Evolutionary conservation across 2,888 invertebrate species (phyloP), one percentile per base, ranked within the genome.

Genomic region (Hirtodrosophila confusa): DNA sequence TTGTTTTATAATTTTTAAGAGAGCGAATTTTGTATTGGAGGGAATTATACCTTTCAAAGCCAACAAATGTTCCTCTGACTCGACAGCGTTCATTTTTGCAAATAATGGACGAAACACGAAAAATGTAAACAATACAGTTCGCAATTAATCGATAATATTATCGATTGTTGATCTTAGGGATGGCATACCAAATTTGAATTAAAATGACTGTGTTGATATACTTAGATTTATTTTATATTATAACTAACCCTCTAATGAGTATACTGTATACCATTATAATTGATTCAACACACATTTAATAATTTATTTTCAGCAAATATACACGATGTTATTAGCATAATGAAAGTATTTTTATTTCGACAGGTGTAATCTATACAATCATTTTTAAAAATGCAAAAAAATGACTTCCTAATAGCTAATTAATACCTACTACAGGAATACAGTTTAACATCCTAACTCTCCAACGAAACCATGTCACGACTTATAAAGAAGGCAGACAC

Each of bases 401-500:
- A 40, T 5, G 12, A n/a, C 8, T 36, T 8, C 29, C 45, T 65
- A 64, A 29, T 10, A 44, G 8, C 10, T 33, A 57, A 39, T 27
- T 37, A 27, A 36, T 0, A 31, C 11, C 4, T 51, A 31, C 8
- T 33, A 23, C 24, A 23, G 11, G 7, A 35, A 51, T 17, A 27
- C 3, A 24, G 7, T 11, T 44, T 1, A 3, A 1, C 8, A 7
- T 0, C 4, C 27, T 75, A 89, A 53, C 82, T 88, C 40, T 91
- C 91, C 55, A 91, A 63, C 3, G 90, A 89, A 43, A 91, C 90
- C 89, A 91, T 88, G 69, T 95, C 94, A 67, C 97, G 93, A 9
- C 95, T 95, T 33, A 93, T 92, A 80, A 96, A 95, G 92, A 99
- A 99, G 5, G 96, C 95, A n/a, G 97, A 94, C 50, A 99, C 94